Evolutionary conservation across 1,140 invertebrate species (phyloP).

Genomic region (Nebria ingens): DNA sequence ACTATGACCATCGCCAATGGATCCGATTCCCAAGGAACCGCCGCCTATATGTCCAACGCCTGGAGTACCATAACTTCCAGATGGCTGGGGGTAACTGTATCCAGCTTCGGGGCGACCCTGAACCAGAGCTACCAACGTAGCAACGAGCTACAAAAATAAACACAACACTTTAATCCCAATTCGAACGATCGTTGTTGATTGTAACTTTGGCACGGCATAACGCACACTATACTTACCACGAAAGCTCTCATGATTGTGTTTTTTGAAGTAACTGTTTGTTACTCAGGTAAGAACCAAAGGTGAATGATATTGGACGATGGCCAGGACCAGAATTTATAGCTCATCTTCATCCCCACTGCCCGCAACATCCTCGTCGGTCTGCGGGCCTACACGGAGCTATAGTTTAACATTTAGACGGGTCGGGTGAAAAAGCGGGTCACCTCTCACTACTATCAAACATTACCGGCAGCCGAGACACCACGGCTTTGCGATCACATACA

Average conservation of each 20-base stretch:
- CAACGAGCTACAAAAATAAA: constrained; percentile 20
- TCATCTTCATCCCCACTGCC: constrained; percentile 16
- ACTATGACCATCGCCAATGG: not conserved
- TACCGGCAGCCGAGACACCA: not conserved
- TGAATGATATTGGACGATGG: constrained; percentile 17
- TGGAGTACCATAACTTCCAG: constrained; percentile 22
- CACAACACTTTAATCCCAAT: constrained; percentile 11
- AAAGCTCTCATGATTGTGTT: constrained; percentile 21
- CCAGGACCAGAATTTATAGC: constrained; percentile 21
- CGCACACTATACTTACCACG: constrained; percentile 22
- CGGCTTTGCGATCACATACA: not conserved
- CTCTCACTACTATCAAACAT: constrained; percentile 24
- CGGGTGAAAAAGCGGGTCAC: constrained; percentile 27
- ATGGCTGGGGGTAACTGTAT: constrained; percentile 24
- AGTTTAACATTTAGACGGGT: constrained; percentile 22
- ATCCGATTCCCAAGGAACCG: constrained; percentile 13
- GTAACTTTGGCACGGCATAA: no score
- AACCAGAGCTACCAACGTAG: constrained; percentile 22
- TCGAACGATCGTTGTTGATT: no score
- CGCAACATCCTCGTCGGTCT: not conserved
- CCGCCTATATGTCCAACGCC: constrained; percentile 20
- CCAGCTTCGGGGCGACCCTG: constrained; percentile 28
- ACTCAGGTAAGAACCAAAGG: constrained; percentile 20
- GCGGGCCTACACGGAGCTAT: constrained; percentile 14
- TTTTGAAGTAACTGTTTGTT: constrained; percentile 21